phyloP scores from a whole-genome alignment of 2,888 invertebrate species.

The Esperia sulphurella region DNA sequence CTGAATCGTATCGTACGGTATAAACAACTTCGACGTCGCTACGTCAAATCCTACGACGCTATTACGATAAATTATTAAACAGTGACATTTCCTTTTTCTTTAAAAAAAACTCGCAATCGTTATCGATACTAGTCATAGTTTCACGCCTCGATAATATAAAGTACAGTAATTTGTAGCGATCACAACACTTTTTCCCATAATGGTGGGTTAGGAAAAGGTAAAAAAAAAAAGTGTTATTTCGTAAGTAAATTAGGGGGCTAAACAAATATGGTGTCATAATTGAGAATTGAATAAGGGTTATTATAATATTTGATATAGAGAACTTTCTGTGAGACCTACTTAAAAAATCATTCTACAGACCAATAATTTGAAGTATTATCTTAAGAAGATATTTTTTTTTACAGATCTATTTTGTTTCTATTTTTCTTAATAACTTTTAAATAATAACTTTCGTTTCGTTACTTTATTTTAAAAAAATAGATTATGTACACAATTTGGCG shows the following conservation, averaged over 20 bases:
- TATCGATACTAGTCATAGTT: background rate
- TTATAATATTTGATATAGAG: constrained; percentile 4
- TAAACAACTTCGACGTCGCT: no score
- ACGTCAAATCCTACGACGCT: no score
- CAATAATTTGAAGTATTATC: no score
- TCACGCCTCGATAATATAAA: constrained; percentile 8
- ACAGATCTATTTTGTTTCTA: no score
- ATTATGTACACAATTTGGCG: no score
- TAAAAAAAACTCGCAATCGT: background rate
- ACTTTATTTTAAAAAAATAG: no score
- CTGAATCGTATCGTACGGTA: no score
- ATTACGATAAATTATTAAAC: constrained; percentile 2
- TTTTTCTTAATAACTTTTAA: no score
- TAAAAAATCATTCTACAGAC: background rate
- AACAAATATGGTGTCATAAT: constrained; percentile 18
- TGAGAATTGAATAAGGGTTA: constrained; percentile 2
- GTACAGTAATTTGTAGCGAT: constrained; percentile 8
- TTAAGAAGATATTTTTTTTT: no score
- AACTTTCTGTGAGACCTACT: background rate
- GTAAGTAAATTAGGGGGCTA: constrained; percentile 30
- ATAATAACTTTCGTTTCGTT: no score
- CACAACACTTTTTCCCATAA: constrained; percentile 8
- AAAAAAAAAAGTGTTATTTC: constrained; percentile 24
- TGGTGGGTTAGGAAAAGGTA: constrained; percentile 6
- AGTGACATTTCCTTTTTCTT: background rate